These are phyloP conservation scores for Protonibea diacanthus DNA, from an alignment of 2,797 vertebrate species.

Conservation along the genomic window DNA sequence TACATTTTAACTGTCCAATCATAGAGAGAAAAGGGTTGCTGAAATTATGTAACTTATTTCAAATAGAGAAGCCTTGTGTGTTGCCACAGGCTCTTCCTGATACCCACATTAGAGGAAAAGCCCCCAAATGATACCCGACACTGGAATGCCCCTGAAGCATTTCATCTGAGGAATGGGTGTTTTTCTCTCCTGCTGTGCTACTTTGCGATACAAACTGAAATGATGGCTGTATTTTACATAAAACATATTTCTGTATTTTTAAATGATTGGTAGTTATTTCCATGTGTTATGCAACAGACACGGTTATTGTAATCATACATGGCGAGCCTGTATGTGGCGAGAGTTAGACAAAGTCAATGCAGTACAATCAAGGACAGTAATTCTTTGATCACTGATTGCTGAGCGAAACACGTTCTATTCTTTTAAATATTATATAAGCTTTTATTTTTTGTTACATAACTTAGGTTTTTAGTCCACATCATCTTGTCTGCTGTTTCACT, in stretches of 20 bases:
- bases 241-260: background rate
- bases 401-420: background rate
- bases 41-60: background rate
- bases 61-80: background rate
- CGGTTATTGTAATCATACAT: background rate
- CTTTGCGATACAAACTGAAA: constrained; percentile 7
- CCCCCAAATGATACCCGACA: background rate
- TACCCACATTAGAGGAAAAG: background rate
- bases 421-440: background rate
- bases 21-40: background rate
- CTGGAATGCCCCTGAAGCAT: background rate
- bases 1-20: background rate
- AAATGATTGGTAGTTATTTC: background rate
- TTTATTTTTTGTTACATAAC: background rate
- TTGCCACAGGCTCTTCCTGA: background rate
- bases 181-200: background rate
- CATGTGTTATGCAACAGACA: constrained; percentile 5
- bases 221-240: background rate
- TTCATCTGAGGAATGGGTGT: background rate
- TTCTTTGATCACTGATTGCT: background rate
- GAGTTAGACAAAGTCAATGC: background rate
- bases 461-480: background rate
- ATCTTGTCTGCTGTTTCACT: background rate
- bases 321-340: background rate
- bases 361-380: background rate